phyloP scores from a whole-genome alignment of 2,888 invertebrate species.

The Lottia gigantea region DNA sequence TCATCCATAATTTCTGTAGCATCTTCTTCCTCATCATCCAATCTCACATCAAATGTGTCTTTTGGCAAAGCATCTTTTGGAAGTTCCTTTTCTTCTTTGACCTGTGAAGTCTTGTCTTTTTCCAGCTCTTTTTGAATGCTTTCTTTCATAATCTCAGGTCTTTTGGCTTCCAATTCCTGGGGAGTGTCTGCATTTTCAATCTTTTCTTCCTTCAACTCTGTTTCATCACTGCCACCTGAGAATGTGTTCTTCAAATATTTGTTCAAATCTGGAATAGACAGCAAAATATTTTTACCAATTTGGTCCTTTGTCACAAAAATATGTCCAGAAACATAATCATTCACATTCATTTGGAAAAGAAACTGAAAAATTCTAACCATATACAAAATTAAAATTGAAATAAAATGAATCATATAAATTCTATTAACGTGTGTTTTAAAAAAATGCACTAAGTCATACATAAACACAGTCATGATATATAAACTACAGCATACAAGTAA shows the following conservation, averaged over 20 bases:
- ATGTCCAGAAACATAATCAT: no score
- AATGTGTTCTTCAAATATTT: slow-evolving; percentile 12
- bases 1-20: slow-evolving; percentile 12
- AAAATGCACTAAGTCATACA: no score
- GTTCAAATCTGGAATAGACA: slow-evolving; percentile 12
- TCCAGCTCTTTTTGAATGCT: background rate
- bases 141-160: background rate
- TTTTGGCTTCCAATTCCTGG: background rate
- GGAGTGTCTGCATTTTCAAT: background rate
- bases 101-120: background rate
- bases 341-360: no score
- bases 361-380: no score
- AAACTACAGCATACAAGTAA: background rate
- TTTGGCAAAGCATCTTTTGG: background rate
- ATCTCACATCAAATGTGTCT: background rate
- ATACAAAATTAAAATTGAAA: no score
- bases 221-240: slow-evolving; percentile 13
- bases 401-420: no score
- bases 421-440: no score
- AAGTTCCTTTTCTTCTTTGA: background rate
- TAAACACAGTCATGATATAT: background rate
- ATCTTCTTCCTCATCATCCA: slow-evolving; percentile 7
- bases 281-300: background rate
- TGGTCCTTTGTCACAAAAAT: no score
- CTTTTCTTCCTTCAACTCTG: slow-evolving; percentile 8